Evolutionary conservation across 2,797 vertebrate genomes (phyloP).

Genomic region (Microhierax caerulescens): DNA sequence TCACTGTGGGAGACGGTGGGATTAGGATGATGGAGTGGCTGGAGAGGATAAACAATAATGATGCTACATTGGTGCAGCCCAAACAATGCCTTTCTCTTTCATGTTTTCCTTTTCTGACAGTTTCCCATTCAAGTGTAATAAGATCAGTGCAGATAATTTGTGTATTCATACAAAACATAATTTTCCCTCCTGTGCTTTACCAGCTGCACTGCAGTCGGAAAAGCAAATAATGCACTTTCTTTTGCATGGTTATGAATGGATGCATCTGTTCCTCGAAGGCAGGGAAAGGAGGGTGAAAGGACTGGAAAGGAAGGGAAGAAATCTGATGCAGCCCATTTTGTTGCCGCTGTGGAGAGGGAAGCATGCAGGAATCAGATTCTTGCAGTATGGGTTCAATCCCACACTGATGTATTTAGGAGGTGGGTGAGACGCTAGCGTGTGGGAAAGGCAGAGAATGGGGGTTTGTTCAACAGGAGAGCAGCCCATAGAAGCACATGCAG

Average conservation of each 20-base stretch:
- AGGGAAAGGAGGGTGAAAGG: not conserved
- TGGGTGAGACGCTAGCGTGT: not conserved
- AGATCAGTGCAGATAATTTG: conserved; percentile 51
- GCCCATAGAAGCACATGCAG: not conserved
- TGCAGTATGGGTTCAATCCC: not conserved
- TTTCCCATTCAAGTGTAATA: conserved; percentile 20
- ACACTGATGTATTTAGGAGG: not conserved
- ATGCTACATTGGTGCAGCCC: not conserved
- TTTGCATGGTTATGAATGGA: not conserved
- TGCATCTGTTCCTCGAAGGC: conserved; percentile 28
- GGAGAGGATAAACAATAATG: conserved; percentile 20
- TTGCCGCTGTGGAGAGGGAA: not conserved
- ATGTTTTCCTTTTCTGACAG: not conserved
- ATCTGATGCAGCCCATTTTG: not conserved
- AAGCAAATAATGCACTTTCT: not conserved
- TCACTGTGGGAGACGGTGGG: not conserved
- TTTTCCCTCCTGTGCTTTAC: conserved; percentile 40
- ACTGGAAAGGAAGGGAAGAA: not conserved
- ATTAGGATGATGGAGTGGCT: conserved; percentile 28
- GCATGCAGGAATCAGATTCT: accelerated
- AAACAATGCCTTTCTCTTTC: conserved; percentile 1
- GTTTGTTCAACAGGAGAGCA: not conserved
- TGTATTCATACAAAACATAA: not conserved
- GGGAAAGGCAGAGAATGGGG: not conserved
- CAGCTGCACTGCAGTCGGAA: conserved; percentile 14